Base-by-base conservation (phyloP, 2,113 vertebrate genomes). In the Gasterosteus nipponicus region DNA sequence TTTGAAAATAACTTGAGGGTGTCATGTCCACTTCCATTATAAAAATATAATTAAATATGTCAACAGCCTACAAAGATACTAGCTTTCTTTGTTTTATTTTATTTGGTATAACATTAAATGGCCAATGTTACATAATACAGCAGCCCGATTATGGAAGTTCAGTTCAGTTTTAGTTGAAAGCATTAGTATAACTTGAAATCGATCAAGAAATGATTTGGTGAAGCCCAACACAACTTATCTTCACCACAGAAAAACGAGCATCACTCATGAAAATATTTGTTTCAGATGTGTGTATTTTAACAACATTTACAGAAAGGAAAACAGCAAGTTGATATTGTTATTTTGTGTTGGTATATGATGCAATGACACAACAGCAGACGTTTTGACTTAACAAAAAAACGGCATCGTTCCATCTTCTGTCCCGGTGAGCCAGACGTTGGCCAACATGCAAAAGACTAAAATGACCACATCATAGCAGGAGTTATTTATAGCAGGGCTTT, bases 1-100 rank as follows among this genome's bases (percentile, higher is more conserved):
- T 68, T 33, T n/a, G 46, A 66, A 16, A 16, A 72, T 73, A 73
- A 65, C 31, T 69, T 46, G 26, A 65, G 44, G 29, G 22, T 70
- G 49, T 51, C 29, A 73, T 38, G 51, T 41, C 3, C 9, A 10
- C 0, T 22, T 3, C 5, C 26, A 10, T 49, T 63, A 41, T 26
- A 26, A 26, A 49, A 51, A 35, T 35, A 9, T n/a, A 19, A 60
- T 31, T 2, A 22, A 11, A 22, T 0, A 16, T n/a, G 26, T 64
- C 57, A 64, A 65, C 42, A 39, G 29, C 49, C 75, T 62, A 15
- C 31, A 68, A 51, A 51, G 22, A 33, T 4, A 38, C 26, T 33
- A 7, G 29, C 14, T 16, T 9, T 44, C 9, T 66, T 47, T 4
- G 14, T 22, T 26, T 9, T 18, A n/a, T 14, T 6, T 8, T 29